Evolutionary conservation across 2,797 vertebrate species (phyloP), one percentile per base, ranked within the genome.

Genomic region (Oreortyx pictus): DNA sequence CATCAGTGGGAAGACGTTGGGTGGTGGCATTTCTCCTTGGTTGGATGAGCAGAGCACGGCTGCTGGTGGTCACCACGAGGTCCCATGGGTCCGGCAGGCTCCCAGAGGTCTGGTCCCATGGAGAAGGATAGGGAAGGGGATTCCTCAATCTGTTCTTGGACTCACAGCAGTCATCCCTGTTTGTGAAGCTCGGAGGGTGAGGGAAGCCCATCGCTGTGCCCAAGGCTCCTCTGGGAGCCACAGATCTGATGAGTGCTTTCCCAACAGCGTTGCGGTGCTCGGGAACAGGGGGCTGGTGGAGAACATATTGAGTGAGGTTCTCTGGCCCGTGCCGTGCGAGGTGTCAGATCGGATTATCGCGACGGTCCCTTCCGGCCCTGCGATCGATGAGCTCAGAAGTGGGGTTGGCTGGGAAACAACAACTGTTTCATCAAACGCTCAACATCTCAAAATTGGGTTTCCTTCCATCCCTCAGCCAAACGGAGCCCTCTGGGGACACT

Each of bases 381-480:
- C 73, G 52, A 66, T 37, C 0, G 2, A 50, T 17, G 80, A 88
- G 50, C 33, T 24, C 66, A 56, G 44, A 25, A 20, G 16, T 54
- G 74, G 59, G 44, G 27, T 35, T 94, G 94, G 88, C 92, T 1
- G 1, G 39, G 52, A 68, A 66, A 66, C 88, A 90, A 72, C 66
- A 83, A 70, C 62, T 19, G 43, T 33, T 92, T 65, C 81, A 39
- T 88, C 81, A 62, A 33, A 46, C 4, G 6, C 52, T 60, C n/a
- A 14, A 88, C 90, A 93, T 76, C 91, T 94, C n/a, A 94, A 82
- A 95, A 47, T 73, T 78, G 94, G 94, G 60, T 22, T 91, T 94
- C 59, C 74, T 92, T 95, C 94, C 94, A 92, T 41, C 0, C 0
- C 31, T 24, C 76, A 29, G 14, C 67, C 43, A 25, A 47, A 39